Base-by-base conservation (phyloP, 1,140 invertebrate species). In the Oppia nitens region DNA sequence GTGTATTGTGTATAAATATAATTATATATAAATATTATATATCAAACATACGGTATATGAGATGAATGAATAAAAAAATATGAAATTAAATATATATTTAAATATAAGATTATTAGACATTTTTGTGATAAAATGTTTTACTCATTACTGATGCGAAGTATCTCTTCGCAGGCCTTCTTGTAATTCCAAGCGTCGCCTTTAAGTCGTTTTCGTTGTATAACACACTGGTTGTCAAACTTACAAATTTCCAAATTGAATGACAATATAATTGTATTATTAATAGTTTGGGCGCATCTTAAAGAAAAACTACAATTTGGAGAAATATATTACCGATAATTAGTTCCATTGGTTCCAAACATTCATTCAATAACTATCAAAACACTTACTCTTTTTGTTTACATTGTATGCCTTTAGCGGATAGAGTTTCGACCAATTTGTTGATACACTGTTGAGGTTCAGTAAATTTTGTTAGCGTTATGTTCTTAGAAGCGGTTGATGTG, bases 111-210 rank as follows among this genome's bases (percentile, higher is more conserved):
- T n/a, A n/a, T n/a, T n/a, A n/a, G n/a, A n/a, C n/a, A n/a, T n/a
- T n/a, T n/a, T n/a, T n/a, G n/a, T n/a, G n/a, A n/a, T n/a, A n/a
- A n/a, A n/a, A n/a, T n/a, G n/a, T n/a, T n/a, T 52, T 57, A 47
- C 32, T 59, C 59, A 45, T 63, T 63, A 47, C 62, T 63, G 6
- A 63, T 55, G 11, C 60, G 61, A 27, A 90, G 73, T 32, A 89
- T 78, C 71, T 89, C 80, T 71, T 90, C 85, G 66, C 84, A 87
- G n/a, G 87, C 77, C 60, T 78, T 79, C 68, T 89, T 89, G 68
- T 90, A 90, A 57, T 83, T 79, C 84, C 86, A 89, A 2, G 81
- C 79, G 68, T 89, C 83, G 2, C 87, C 87, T 68, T 83, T 84
- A 1, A 88, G 74, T 57, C 86, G 70, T 67, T 87, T 88, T 45